Percentiles rank a stretch among this genome's conserved stretches.
These are phyloP conservation scores for Eublepharis macularius DNA, from an alignment of 2,113 vertebrate genomes.

Conservation along the genomic window DNA sequence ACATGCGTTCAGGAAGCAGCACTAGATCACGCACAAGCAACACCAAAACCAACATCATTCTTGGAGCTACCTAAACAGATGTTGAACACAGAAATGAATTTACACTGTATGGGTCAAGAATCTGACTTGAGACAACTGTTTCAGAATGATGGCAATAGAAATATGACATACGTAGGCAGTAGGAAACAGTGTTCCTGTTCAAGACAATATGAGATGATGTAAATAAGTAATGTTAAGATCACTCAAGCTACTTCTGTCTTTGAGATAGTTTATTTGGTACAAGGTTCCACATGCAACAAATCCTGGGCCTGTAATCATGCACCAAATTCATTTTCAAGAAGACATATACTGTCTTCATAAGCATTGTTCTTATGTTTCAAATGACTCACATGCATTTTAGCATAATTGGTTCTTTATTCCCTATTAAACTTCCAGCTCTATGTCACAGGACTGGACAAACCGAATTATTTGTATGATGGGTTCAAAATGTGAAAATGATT, in stretches of 20 bases:
- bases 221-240: not conserved
- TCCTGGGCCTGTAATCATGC: not conserved
- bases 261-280: not conserved
- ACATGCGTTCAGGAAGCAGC: conserved; percentile 85
- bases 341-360: not conserved
- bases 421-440: conserved; percentile 22
- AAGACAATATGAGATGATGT: not conserved
- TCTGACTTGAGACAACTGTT: conserved; percentile 59
- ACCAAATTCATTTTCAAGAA: not conserved
- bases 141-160: not conserved
- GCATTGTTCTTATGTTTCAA: not conserved
- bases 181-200: conserved; percentile 4
- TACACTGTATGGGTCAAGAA: conserved; percentile 73
- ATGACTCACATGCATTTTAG: conserved; percentile 21
- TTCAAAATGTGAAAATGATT: conserved; percentile 51
- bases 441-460: conserved; percentile 50
- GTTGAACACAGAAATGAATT: conserved; percentile 74
- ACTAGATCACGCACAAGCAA: conserved; percentile 81
- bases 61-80: conserved; percentile 75
- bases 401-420: conserved; percentile 25
- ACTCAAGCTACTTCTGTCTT: not conserved
- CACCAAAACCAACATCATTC: conserved; percentile 77
- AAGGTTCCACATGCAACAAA: not conserved
- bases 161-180: conserved; percentile 19
- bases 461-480: conserved; percentile 51